Percentiles rank a stretch among this genome's conserved stretches.
These are phyloP conservation scores for Sapajus apella DNA, from an alignment of 2,113 vertebrate species.

Conservation along the genomic window DNA sequence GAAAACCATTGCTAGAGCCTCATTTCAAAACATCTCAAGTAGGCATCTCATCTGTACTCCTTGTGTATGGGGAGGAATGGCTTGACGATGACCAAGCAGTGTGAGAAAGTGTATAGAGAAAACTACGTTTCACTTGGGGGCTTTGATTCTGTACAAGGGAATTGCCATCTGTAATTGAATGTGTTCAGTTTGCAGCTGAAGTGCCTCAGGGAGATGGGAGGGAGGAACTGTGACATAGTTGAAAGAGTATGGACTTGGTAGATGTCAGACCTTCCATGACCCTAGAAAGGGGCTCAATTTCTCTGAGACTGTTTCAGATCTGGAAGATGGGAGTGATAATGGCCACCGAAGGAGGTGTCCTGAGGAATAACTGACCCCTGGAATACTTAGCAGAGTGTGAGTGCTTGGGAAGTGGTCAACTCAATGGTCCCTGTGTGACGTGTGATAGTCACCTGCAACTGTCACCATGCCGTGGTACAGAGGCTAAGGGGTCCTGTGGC, in stretches of 20 bases:
- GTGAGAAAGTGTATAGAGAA: background rate
- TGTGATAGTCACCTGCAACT: background rate
- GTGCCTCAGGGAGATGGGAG: background rate
- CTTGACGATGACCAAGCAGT: background rate
- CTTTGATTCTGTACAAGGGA: background rate
- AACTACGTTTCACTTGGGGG: background rate
- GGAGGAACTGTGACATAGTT: background rate
- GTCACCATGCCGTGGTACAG: background rate
- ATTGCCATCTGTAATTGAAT: no score
- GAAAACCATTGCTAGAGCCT: background rate
- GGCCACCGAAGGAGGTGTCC: background rate
- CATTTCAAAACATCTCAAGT: background rate
- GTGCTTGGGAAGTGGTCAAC: background rate
- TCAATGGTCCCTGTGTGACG: background rate
- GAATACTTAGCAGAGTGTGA: background rate
- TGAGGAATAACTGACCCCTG: background rate
- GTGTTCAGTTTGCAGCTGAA: background rate
- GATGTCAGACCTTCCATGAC: background rate
- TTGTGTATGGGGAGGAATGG: background rate
- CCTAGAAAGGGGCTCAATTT: background rate
- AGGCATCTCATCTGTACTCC: accelerated
- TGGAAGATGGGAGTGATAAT: background rate
- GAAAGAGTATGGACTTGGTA: background rate
- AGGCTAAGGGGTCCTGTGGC: background rate
- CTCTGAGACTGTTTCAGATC: background rate